Evolutionary conservation across 2,797 vertebrate species (phyloP), one percentile per base, ranked within the genome.

Genomic region (Tenualosa thibaudeaui): DNA sequence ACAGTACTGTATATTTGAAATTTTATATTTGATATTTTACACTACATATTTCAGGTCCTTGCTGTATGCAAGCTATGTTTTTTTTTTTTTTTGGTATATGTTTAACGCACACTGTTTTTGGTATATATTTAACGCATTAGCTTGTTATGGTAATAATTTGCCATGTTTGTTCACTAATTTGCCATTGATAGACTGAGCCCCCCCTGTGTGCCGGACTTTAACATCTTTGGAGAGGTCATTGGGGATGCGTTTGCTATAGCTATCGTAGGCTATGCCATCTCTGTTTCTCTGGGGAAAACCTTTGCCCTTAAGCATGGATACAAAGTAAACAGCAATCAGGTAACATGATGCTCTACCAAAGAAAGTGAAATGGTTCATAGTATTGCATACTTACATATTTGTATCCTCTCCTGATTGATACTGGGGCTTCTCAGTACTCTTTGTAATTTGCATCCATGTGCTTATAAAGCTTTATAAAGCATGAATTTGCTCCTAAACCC

Each of bases 241-340:
- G 96, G 97, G 56, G 97, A 98, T 3, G 97, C 98, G 62, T 99
- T 99, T 56, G 96, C 98, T 83, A 91, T 99, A 19, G 98, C 98
- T 0, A 94, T 99, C 81, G 98, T 99, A 17, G 97, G 97, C 83
- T 99, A 98, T 0, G 98, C 97, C 89, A 96, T 99, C 84, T 97
- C 97, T 87, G 96, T 99, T 92, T 99, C 98, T 0, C 92, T 99
- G 53, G 98, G 97, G 81, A 99, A 99, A 95, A 99, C 97, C 83
- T 99, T 99, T 91, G 98, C 97, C 26, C 92, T 99, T 83, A 98
- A 97, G 91, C 97, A 99, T 0, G 97, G 98, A 87, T 99, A 99
- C 94, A 97, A 97, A 83, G 97, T 99, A 90, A 97, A 99, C 89
- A 98, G 96, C 92, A 99, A 98, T 92, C 98, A 99, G 97, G 95